Evolutionary conservation across 35 echinoderm and acorn worm genomes (phyloP).

Genomic region (Diadema setosum): DNA sequence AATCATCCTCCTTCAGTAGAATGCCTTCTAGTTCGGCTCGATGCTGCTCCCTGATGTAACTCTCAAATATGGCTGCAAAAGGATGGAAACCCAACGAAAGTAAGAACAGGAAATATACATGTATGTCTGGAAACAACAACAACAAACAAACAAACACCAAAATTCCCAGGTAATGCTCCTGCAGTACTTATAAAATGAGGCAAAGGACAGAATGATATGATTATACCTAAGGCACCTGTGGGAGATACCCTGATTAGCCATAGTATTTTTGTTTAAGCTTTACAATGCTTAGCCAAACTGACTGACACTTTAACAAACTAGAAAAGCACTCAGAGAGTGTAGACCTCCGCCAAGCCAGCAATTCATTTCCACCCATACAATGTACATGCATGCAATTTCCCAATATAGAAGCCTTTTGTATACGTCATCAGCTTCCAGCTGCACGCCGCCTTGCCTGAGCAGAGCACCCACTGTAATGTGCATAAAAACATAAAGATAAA

Average conservation of each 20-base stretch:
- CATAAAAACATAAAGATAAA: too few species aligned
- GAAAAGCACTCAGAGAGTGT: too few species aligned
- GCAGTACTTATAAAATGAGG: neutral
- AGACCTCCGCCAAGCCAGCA: too few species aligned
- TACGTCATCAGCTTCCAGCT: too few species aligned
- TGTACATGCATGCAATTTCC: too few species aligned
- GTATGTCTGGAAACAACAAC: neutral
- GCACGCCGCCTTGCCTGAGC: too few species aligned
- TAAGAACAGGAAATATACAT: neutral
- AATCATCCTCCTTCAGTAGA: constrained; percentile 64
- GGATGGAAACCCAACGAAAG: neutral
- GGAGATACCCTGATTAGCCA: neutral
- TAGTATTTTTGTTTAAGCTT: too few species aligned
- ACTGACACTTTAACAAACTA: too few species aligned
- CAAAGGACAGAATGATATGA: neutral
- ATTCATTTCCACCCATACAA: too few species aligned
- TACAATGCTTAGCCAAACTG: too few species aligned
- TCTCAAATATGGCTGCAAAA: constrained; percentile 72
- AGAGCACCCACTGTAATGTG: too few species aligned
- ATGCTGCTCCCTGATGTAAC: constrained; percentile 71
- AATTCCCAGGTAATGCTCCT: neutral
- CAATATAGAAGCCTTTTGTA: too few species aligned
- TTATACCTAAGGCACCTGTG: neutral
- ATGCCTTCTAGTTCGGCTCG: constrained; percentile 49
- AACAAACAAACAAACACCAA: neutral